Evolutionary conservation across 2,888 invertebrate species (phyloP).

Genomic region (Agonopterix subpropinquella): DNA sequence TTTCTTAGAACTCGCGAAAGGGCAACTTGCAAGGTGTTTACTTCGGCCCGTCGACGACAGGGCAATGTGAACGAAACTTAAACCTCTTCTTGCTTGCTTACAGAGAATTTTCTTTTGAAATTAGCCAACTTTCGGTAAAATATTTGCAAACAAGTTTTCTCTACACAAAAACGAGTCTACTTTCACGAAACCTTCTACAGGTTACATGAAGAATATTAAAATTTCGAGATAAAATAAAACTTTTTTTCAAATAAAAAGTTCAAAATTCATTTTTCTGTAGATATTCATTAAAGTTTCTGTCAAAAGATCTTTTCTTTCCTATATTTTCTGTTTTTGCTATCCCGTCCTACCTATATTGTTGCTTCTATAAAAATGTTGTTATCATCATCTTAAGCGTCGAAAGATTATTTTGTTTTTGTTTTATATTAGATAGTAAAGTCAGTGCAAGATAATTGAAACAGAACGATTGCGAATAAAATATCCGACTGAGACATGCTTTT

Average conservation of each 20-base stretch:
- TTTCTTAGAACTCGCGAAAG: constrained; percentile 55
- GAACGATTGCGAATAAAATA: constrained; percentile 24
- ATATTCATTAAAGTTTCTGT: constrained; percentile 30
- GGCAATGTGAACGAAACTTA: constrained; percentile 49
- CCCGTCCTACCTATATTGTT: constrained; percentile 23
- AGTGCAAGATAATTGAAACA: constrained; percentile 21
- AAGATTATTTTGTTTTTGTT: too few relatives aligned
- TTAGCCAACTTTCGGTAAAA: constrained; percentile 52
- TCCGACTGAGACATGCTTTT: constrained; percentile 16
- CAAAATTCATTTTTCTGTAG: constrained; percentile 20
- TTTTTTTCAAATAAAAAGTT: constrained; percentile 24
- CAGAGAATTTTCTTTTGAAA: constrained; percentile 48
- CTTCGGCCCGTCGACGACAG: constrained; percentile 33
- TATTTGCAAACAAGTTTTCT: constrained; percentile 46
- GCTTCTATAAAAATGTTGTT: constrained; percentile 26
- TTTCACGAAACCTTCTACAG: constrained; percentile 32
- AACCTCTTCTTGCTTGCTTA: constrained; percentile 29
- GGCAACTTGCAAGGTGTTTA: constrained; percentile 63
- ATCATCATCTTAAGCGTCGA: constrained; percentile 21
- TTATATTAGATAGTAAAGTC: too few relatives aligned
- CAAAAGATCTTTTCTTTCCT: constrained; percentile 16
- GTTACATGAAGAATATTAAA: constrained; percentile 33
- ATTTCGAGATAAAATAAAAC: constrained; percentile 18
- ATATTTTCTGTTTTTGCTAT: constrained; percentile 18
- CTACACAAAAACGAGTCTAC: constrained; percentile 31